Percentiles rank a stretch among this genome's conserved stretches.
These are phyloP conservation scores for Muscicapa striata DNA, from an alignment of 2,797 vertebrate genomes.

Conservation along the genomic window DNA sequence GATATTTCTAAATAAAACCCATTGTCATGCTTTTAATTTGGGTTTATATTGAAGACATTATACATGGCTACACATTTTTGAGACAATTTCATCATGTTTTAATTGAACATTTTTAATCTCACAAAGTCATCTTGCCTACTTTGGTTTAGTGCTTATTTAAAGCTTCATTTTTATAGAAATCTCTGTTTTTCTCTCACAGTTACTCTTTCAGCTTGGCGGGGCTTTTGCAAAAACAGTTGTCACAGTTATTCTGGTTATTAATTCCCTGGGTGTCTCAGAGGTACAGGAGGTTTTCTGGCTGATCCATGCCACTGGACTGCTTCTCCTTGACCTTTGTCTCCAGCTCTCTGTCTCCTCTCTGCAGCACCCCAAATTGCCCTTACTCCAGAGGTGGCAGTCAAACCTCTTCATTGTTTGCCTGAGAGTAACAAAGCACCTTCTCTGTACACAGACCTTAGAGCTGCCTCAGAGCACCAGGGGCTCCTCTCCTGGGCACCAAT, in stretches of 20 bases:
- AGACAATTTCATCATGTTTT: neutral
- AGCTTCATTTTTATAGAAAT: neutral
- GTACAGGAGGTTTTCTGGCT: neutral
- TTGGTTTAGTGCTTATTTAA: neutral
- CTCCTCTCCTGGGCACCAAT: neutral
- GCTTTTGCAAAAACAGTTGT: neutral
- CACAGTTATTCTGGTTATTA: neutral
- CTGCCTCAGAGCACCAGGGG: neutral
- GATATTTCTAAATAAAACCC: conserved; percentile 56
- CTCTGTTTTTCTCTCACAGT: neutral
- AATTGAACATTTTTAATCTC: neutral
- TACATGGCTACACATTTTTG: neutral
- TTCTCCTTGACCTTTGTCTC: neutral
- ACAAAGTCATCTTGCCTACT: neutral
- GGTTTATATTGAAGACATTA: neutral
- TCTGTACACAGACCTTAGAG: neutral
- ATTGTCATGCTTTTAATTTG: conserved; percentile 52
- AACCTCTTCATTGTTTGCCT: neutral
- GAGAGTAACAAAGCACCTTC: neutral
- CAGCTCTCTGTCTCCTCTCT: neutral
- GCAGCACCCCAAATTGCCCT: neutral
- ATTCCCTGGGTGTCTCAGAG: neutral
- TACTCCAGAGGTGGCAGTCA: neutral
- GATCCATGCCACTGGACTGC: neutral
- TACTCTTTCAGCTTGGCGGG: neutral